Conservation (phyloP, 2,113 vertebrate species). For the Serilophus lunatus region DNA sequence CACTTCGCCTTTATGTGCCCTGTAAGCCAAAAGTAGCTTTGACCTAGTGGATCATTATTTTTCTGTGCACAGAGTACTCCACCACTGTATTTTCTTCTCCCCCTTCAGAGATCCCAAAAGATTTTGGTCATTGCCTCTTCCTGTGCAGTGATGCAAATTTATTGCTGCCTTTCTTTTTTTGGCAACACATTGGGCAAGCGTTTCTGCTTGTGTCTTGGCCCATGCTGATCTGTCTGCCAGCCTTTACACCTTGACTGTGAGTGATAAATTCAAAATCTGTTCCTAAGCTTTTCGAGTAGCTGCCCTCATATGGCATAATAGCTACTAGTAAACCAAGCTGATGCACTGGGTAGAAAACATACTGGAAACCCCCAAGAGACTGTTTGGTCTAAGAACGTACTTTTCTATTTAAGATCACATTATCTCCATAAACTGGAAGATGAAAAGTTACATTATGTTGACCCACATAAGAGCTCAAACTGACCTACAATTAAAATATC, state of each 20-base stretch:
- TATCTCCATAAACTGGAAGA: background rate
- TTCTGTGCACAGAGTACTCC: background rate
- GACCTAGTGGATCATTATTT: background rate
- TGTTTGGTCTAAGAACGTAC: background rate
- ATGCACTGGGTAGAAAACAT: background rate
- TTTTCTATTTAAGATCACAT: background rate
- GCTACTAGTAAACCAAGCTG: background rate
- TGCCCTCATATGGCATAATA: background rate
- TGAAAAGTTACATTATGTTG: background rate
- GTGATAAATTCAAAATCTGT: conserved; percentile 29
- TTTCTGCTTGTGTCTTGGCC: conserved; percentile 7
- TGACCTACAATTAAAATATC: background rate
- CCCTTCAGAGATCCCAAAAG: background rate
- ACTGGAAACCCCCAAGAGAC: background rate
- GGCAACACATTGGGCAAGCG: background rate
- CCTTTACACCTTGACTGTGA: background rate
- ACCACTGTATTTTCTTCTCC: background rate
- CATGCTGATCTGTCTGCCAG: conserved; percentile 19
- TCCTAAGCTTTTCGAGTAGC: background rate
- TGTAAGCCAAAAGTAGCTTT: background rate
- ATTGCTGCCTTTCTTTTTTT: background rate
- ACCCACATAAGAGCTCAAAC: background rate
- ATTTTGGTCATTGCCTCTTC: background rate
- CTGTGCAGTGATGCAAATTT: background rate
- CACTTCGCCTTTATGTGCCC: background rate